Percentiles rank a stretch among this genome's conserved stretches.
Evolutionary conservation across 2,113 vertebrate species (phyloP).

Genomic region (Delphinus delphis): DNA sequence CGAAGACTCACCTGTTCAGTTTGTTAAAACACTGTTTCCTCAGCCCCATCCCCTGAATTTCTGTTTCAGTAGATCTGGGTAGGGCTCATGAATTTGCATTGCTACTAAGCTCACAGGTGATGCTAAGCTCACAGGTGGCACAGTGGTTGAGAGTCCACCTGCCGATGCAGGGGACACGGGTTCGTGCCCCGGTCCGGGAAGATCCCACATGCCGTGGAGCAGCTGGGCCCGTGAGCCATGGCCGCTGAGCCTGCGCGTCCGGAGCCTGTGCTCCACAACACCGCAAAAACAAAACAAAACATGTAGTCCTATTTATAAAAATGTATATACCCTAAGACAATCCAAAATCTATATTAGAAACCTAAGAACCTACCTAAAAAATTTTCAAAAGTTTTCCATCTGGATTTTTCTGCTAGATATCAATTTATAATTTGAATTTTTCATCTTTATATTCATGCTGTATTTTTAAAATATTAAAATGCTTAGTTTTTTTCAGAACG

Average conservation of each 20-base stretch:
- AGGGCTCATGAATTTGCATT: not conserved
- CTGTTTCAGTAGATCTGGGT: not conserved
- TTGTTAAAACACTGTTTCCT: conserved; percentile 14
- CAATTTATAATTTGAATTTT: conserved; percentile 25
- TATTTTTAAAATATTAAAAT: not conserved
- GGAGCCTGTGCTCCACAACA: too few relatives aligned
- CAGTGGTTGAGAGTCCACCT: too few relatives aligned
- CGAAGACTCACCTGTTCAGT: not conserved
- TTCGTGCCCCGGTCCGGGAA: too few relatives aligned
- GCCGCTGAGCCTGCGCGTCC: too few relatives aligned
- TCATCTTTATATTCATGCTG: not conserved
- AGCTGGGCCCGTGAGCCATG: too few relatives aligned
- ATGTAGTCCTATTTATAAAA: not conserved
- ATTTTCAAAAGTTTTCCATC: not conserved
- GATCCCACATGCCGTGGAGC: too few relatives aligned
- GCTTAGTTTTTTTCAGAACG: conserved; percentile 2
- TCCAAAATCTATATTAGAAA: not conserved
- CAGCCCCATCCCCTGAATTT: not conserved
- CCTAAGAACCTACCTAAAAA: not conserved
- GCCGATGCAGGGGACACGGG: too few relatives aligned
- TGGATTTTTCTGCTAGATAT: not conserved
- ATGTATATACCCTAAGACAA: not conserved
- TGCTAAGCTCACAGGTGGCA: not conserved
- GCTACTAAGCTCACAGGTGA: not conserved
- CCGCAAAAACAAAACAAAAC: not conserved